Evolutionary conservation across 2,888 invertebrate genomes (phyloP), one percentile per base, ranked within the genome.

Genomic region (Blastobasis adustella): DNA sequence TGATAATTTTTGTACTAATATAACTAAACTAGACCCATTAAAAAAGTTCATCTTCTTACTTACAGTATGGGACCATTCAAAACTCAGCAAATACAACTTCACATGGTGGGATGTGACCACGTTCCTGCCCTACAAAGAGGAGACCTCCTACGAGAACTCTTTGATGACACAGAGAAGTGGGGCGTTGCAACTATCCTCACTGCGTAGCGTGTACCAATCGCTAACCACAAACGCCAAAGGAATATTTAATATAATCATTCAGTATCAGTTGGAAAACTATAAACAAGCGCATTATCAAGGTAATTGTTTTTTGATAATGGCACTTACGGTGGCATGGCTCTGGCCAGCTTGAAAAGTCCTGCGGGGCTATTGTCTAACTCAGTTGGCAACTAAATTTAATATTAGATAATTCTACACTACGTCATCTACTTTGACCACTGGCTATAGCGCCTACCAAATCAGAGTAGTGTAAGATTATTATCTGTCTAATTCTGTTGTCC

Each of bases 71-170:
- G 96, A 98, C 71, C 95, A 96, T 65, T 91, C 92, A 5, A 96
- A 95, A 69, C 82, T 95, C 37, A 94, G 95, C 63, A 92, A 94
- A 66, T 96, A 94, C 65, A 96, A 95, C 69, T 98, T 96, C 82
- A 91, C 94, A 4, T 98, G 97, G 96, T 95, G 94, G 91, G 96
- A 98, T 72, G 93, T 93, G 4, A 96, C 97, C 0, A 96, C 96
- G 0, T 95, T 95, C 78, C 73, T 92, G 55, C 93, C 95, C 0
- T 98, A 98, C 71, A 83, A 86, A 0, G 93, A 94, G 61, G 98
- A 98, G 81, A 96, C 95, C 0, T 93, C 94, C 0, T 96, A 92
- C 65, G 96, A 97, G 77, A 95, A 93, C 71, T 96, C 96, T 0
- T 81, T 97, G 58, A 88, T 97, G 82, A 92, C 95, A 0, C 94